phyloP scores from a whole-genome alignment of 1,140 invertebrate species.

The Pogonus chalceus region DNA sequence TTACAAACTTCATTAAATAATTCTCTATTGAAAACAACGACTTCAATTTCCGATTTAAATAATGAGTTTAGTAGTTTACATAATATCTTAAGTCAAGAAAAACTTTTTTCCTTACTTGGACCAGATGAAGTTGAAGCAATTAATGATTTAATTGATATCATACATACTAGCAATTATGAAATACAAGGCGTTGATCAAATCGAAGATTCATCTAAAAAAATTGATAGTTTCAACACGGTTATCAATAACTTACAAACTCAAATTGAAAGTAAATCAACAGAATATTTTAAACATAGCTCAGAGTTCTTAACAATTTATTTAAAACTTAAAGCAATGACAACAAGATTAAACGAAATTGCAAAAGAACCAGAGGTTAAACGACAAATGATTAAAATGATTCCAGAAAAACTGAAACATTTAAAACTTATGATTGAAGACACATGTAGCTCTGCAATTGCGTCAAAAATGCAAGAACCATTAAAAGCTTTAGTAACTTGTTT shows the following conservation, averaged over 20 bases:
- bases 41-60: constrained; percentile 1
- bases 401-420: not conserved
- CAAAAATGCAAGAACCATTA: not conserved
- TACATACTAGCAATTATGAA: not conserved
- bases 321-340: not conserved
- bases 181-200: not conserved
- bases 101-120: not conserved
- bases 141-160: not conserved
- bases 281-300: not conserved
- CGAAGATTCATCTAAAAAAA: not conserved
- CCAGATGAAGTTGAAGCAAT: not conserved
- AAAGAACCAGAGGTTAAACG: not conserved
- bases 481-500: not conserved
- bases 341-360: not conserved
- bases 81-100: not conserved
- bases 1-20: not conserved
- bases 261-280: not conserved
- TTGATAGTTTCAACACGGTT: not conserved
- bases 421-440: constrained; percentile 2
- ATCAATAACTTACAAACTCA: not conserved
- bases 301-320: not conserved
- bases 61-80: not conserved
- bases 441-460: not conserved
- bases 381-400: not conserved
- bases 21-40: not conserved